A percentile compares a stretch with the other conserved stretches of the same genome.
These are phyloP conservation scores for Hozukius guyotensis DNA, from an alignment of 2,797 vertebrate genomes.

Conservation along the genomic window DNA sequence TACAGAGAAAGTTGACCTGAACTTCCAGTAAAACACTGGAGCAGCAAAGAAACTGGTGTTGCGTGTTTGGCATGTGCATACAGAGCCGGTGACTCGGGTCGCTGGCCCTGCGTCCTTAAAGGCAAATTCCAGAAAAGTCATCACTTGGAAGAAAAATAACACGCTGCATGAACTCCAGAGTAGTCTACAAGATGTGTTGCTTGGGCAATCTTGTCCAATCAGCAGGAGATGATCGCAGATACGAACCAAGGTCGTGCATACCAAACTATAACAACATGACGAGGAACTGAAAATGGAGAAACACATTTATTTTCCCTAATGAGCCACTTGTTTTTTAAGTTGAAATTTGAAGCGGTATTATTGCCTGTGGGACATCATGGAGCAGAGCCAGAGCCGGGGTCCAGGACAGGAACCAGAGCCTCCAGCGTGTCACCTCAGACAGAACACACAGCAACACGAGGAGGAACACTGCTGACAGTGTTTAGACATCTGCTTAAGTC, in stretches of 20 bases:
- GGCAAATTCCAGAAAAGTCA: slow-evolving; percentile 62
- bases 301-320: slow-evolving; percentile 8
- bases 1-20: slow-evolving; percentile 21
- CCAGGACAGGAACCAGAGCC: slow-evolving; percentile 66
- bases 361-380: slow-evolving; percentile 26
- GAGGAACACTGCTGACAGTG: slow-evolving; percentile 78
- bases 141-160: slow-evolving; percentile 52
- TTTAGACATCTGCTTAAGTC: slow-evolving; percentile 79
- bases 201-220: slow-evolving; percentile 21
- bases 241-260: not conserved
- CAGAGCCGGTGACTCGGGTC: slow-evolving; percentile 33
- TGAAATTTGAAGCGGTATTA: not conserved
- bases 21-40: slow-evolving; percentile 41
- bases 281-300: slow-evolving; percentile 2
- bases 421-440: slow-evolving; percentile 55
- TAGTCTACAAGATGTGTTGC: slow-evolving; percentile 41
- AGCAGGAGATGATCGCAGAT: not conserved
- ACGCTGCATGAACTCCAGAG: slow-evolving; percentile 36
- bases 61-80: slow-evolving; percentile 45
- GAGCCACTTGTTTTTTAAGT: not conserved
- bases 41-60: slow-evolving; percentile 11
- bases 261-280: slow-evolving; percentile 10
- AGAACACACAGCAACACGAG: slow-evolving; percentile 58
- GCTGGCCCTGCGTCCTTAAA: slow-evolving; percentile 47
- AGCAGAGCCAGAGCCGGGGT: slow-evolving; percentile 17